A percentile compares a stretch with the other conserved stretches of the same genome.
These are phyloP conservation scores for Gortyna flavago DNA, from an alignment of 2,888 invertebrate species.

Conservation along the genomic window DNA sequence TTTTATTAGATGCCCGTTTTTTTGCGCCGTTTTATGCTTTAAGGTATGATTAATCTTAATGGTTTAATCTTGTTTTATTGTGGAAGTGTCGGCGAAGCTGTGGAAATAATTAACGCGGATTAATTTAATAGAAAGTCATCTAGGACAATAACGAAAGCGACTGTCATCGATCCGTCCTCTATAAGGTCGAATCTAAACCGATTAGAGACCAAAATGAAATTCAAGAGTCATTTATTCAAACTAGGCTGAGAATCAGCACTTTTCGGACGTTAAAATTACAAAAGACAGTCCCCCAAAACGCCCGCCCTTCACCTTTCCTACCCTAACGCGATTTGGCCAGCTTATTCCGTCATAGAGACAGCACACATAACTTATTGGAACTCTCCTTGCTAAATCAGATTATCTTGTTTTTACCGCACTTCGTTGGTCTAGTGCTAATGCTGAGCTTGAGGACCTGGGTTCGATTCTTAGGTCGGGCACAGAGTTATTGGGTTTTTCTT, in stretches of 20 bases:
- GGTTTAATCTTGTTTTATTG: conserved; percentile 21
- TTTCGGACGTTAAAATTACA: no score
- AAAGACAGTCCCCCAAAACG: no score
- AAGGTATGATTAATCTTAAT: conserved; percentile 11
- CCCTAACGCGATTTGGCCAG: conserved; percentile 16
- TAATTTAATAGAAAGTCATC: not conserved
- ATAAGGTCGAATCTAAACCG: not conserved
- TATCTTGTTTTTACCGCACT: conserved; percentile 5
- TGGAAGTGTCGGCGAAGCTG: not conserved
- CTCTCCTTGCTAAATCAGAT: conserved; percentile 33
- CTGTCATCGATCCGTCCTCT: no score
- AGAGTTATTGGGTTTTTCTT: not conserved
- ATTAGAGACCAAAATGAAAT: no score
- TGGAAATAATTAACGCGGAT: not conserved
- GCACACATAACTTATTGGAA: conserved; percentile 3
- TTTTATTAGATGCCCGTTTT: conserved; percentile 52
- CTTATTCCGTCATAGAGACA: not conserved
- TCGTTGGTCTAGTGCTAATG: not conserved
- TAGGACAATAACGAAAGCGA: not conserved
- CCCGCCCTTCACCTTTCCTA: no score
- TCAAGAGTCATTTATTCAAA: no score
- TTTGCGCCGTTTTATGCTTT: conserved; percentile 59
- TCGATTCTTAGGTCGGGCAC: not conserved
- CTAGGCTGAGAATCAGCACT: no score
- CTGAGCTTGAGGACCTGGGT: not conserved